These are phyloP conservation scores for Anastrepha ludens DNA, from an alignment of 1,140 invertebrate genomes.

Conservation along the genomic window DNA sequence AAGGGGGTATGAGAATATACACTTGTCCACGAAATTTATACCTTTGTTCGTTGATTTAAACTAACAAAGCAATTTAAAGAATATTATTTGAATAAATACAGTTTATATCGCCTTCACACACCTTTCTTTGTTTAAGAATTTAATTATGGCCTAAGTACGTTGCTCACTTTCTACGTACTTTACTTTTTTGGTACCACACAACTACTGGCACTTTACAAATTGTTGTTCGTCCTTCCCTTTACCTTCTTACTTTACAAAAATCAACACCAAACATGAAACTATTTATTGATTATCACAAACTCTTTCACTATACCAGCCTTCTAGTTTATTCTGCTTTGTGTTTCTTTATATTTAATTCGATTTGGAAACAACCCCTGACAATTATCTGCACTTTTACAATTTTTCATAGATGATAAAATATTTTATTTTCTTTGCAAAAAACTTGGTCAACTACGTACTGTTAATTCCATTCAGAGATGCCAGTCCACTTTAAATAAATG, in stretches of 20 bases:
- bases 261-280: background rate
- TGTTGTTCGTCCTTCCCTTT: background rate
- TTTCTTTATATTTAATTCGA: background rate
- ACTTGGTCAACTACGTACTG: slow-evolving; percentile 9
- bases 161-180: background rate
- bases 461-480: background rate
- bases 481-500: background rate
- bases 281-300: background rate
- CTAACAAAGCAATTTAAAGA: background rate
- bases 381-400: slow-evolving; percentile 25
- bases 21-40: background rate
- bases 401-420: slow-evolving; percentile 29
- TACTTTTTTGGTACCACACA: slow-evolving; percentile 10
- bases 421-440: slow-evolving; percentile 43
- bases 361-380: background rate
- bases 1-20: background rate
- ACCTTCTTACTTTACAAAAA: background rate
- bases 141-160: slow-evolving; percentile 19
- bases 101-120: background rate
- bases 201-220: background rate
- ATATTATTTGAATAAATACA: background rate
- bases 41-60: background rate
- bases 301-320: background rate
- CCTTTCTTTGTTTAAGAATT: slow-evolving; percentile 22
- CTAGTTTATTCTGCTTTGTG: background rate